These are phyloP conservation scores for Neoarius graeffei DNA, from an alignment of 2,113 vertebrate genomes.

Conservation along the genomic window DNA sequence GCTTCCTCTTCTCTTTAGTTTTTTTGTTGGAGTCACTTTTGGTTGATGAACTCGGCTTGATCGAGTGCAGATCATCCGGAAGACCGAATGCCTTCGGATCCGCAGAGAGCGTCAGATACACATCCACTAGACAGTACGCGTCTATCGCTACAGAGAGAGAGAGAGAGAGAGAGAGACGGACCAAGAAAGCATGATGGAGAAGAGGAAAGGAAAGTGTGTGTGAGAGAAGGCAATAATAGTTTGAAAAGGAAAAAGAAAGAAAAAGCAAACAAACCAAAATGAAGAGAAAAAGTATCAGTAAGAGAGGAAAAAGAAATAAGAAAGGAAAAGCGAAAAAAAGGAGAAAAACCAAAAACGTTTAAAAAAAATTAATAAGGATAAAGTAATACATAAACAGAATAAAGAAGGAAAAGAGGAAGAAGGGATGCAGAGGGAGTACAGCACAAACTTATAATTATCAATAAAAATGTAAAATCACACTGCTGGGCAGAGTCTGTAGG, in stretches of 20 bases:
- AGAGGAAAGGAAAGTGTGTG: background rate
- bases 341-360: background rate
- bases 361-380: background rate
- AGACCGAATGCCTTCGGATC: slow-evolving; percentile 72
- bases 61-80: slow-evolving; percentile 61
- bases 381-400: background rate
- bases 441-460: background rate
- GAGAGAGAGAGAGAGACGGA: background rate
- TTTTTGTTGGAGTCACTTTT: slow-evolving; percentile 58
- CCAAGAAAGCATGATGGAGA: background rate
- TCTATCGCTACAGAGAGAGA: slow-evolving; percentile 69
- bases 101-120: slow-evolving; percentile 72
- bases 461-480: background rate
- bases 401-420: background rate
- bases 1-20: slow-evolving; percentile 57
- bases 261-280: background rate
- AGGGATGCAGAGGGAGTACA: background rate
- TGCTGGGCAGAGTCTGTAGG: background rate
- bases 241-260: background rate
- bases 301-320: background rate
- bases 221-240: background rate
- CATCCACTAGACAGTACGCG: slow-evolving; percentile 84
- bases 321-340: background rate
- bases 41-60: slow-evolving; percentile 48
- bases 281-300: background rate